A percentile compares a stretch with the other conserved stretches of the same genome.
Conservation (phyloP, 2,888 invertebrate species). For the Syrista parreyssii region DNA sequence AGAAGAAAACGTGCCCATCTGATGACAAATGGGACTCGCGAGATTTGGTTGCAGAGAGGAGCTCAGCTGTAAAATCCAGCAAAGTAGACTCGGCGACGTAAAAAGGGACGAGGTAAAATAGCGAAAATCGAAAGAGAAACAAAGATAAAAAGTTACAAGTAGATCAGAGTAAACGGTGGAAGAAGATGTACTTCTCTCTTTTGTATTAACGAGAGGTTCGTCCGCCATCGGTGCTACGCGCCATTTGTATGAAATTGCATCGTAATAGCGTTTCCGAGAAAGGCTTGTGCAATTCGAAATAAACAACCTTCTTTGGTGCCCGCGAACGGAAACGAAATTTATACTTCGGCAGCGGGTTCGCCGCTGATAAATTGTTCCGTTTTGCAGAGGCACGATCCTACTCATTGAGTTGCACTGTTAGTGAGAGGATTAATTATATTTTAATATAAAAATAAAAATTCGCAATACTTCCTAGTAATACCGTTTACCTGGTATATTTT, state of each 20-base stretch:
- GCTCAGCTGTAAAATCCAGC: neutral
- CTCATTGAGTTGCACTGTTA: neutral
- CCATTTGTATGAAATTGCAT: slow-evolving; percentile 28
- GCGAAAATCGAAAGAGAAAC: neutral
- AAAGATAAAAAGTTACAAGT: neutral
- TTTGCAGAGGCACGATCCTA: neutral
- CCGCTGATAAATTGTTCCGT: neutral
- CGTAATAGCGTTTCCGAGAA: slow-evolving; percentile 26
- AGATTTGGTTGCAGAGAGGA: neutral
- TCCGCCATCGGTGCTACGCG: slow-evolving; percentile 9
- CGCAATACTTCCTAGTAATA: neutral
- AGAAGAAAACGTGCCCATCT: neutral
- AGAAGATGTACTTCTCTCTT: slow-evolving; percentile 20
- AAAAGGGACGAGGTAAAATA: neutral
- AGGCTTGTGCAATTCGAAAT: neutral
- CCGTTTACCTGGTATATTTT: neutral
- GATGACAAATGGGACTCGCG: slow-evolving; percentile 5
- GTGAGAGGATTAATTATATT: neutral
- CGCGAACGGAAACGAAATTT: slow-evolving; percentile 14
- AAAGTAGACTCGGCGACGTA: neutral
- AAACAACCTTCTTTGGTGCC: neutral
- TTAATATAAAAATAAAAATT: neutral
- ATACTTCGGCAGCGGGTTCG: slow-evolving; percentile 6
- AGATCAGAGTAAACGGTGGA: neutral
- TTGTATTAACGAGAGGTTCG: slow-evolving; percentile 28